Evolutionary conservation across 1,140 invertebrate genomes (phyloP), one percentile per base, ranked within the genome.

Genomic region (Delia radicum): DNA sequence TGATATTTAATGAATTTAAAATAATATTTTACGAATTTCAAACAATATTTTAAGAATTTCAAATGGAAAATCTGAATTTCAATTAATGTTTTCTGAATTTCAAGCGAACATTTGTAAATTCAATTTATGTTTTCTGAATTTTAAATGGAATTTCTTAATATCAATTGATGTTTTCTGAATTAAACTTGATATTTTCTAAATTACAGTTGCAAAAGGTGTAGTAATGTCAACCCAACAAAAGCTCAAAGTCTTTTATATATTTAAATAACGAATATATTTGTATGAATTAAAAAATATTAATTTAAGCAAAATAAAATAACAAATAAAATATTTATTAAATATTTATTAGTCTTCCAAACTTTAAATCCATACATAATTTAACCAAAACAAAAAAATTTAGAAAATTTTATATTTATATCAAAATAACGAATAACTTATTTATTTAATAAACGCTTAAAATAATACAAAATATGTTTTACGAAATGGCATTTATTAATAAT

Each of bases 351-450:
- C 48, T 55, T 55, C 48, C 48, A 55, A 55, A 55, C 2, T 48
- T 18, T 7, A 42, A 42, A 42, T 42, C 1, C 37, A 42, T 42
- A 42, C 37, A 42, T 42, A 55, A 13, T 55, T 21, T 21, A 55
- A 55, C 21, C 48, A 55, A 55, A 55, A 21, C 4, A 21, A 21
- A 55, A 21, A n/a, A 48, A 48, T 46, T 72, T 46, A 72, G 18
- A 46, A 18, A 65, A 65, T 65, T 65, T 65, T 55, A 65, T 65
- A 29, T 46, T 67, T 28, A 62, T 37, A 67, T 33, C 61, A 76
- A 76, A 55, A 55, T 21, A 55, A 55, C 48, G 48, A 55, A 21
- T 76, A 73, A 65, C 62, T 73, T 73, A 76, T 76, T 76, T 76
- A 76, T 76, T 73, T 26, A 63, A 26, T 33, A 26, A 63, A 72